Evolutionary conservation across 2,888 invertebrate species (phyloP).

Genomic region (Drosophila differens): DNA sequence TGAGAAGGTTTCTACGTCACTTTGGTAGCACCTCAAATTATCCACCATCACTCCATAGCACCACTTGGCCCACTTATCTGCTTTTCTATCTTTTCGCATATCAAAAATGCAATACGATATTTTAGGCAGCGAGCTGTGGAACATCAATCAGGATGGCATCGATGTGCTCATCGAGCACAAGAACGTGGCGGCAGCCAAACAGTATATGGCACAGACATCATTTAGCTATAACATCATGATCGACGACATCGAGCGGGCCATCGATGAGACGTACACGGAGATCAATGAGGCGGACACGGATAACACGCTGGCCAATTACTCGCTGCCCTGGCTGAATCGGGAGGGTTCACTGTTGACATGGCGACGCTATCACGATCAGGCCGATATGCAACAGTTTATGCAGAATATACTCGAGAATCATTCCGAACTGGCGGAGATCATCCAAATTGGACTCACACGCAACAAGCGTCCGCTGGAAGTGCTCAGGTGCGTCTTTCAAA

Average conservation of each 20-base stretch:
- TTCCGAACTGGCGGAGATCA: slow-evolving; percentile 90
- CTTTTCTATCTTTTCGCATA: not conserved
- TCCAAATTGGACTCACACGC: slow-evolving; percentile 90
- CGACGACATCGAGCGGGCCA: slow-evolving; percentile 91
- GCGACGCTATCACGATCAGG: slow-evolving; percentile 90
- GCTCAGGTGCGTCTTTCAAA: slow-evolving; percentile 55
- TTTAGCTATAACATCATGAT: slow-evolving; percentile 90
- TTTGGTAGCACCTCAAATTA: slow-evolving; percentile 64
- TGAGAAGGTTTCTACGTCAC: slow-evolving; percentile 63
- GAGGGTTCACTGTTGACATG: slow-evolving; percentile 88
- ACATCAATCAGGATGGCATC: slow-evolving; percentile 85
- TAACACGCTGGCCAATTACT: slow-evolving; percentile 35
- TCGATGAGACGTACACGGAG: slow-evolving; percentile 87
- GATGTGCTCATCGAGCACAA: slow-evolving; percentile 88
- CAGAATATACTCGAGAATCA: slow-evolving; percentile 89
- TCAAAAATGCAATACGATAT: not conserved
- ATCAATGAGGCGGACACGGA: slow-evolving; percentile 88
- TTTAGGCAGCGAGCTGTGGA: slow-evolving; percentile 84
- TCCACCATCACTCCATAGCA: not conserved
- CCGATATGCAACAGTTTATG: slow-evolving; percentile 89
- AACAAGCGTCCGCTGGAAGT: slow-evolving; percentile 91
- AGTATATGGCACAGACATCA: slow-evolving; percentile 88
- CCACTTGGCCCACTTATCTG: not conserved
- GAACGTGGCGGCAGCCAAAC: slow-evolving; percentile 87
- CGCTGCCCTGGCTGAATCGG: slow-evolving; percentile 81